These are phyloP conservation scores for Drosophila histrio DNA, from an alignment of 2,888 invertebrate species.

Conservation along the genomic window DNA sequence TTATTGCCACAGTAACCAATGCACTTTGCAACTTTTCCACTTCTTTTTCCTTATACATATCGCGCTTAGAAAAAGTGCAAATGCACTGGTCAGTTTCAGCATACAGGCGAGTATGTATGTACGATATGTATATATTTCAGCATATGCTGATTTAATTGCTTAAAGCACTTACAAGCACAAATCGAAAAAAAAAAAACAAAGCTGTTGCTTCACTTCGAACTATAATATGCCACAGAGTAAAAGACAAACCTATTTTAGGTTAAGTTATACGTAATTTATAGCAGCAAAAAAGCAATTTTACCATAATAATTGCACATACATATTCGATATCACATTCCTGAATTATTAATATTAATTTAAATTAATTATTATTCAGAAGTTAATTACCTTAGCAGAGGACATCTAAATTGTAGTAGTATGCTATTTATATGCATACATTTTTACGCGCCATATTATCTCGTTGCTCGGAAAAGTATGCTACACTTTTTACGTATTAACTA, in stretches of 20 bases:
- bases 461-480: background rate
- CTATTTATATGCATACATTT: background rate
- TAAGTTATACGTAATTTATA: background rate
- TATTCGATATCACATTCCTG: background rate
- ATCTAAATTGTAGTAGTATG: background rate
- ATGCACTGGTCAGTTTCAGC: background rate
- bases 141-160: slow-evolving; percentile 19
- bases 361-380: background rate
- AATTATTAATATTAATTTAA: slow-evolving; percentile 19
- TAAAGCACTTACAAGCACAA: background rate
- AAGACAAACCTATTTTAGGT: background rate
- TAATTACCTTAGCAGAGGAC: background rate
- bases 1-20: slow-evolving; percentile 62
- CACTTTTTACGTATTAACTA: background rate
- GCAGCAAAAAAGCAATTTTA: background rate
- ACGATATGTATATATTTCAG: background rate
- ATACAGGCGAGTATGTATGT: background rate
- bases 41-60: background rate
- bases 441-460: background rate
- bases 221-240: background rate
- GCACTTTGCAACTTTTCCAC: slow-evolving; percentile 54
- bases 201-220: background rate
- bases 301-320: slow-evolving; percentile 24
- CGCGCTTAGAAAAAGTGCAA: background rate
- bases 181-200: background rate